Conservation (phyloP, 2,113 vertebrate species). For the Zosterops borbonicus region DNA sequence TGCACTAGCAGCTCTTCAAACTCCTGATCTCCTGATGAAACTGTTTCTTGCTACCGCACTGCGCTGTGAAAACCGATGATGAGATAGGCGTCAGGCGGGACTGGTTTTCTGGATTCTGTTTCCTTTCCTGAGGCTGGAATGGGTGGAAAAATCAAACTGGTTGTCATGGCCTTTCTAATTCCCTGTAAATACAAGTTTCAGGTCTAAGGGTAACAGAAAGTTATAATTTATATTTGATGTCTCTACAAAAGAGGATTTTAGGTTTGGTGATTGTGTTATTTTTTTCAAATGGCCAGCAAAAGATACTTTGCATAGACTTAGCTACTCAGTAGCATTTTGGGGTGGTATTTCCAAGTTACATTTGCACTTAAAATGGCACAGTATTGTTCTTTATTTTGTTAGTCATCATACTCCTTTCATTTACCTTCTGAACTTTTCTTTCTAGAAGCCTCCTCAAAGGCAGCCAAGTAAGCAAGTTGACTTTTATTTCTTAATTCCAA, state of each 20-base stretch:
- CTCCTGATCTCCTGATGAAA: background rate
- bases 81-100: background rate
- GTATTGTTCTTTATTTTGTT: background rate
- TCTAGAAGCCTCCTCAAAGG: conserved; percentile 9
- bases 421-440: background rate
- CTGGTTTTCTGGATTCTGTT: background rate
- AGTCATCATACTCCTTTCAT: background rate
- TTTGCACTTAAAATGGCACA: background rate
- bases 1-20: background rate
- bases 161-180: background rate
- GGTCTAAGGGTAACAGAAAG: background rate
- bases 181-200: background rate
- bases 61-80: background rate
- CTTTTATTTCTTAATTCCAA: background rate
- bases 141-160: background rate
- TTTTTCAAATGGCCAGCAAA: background rate
- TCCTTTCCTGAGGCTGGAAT: background rate
- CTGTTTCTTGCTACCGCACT: background rate
- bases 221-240: background rate
- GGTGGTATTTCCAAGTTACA: background rate
- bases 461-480: background rate
- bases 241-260: background rate
- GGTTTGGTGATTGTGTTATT: background rate
- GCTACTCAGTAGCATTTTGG: background rate
- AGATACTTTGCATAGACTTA: background rate